phyloP scores from a whole-genome alignment of 2,113 vertebrate genomes.

The Channa argus region DNA sequence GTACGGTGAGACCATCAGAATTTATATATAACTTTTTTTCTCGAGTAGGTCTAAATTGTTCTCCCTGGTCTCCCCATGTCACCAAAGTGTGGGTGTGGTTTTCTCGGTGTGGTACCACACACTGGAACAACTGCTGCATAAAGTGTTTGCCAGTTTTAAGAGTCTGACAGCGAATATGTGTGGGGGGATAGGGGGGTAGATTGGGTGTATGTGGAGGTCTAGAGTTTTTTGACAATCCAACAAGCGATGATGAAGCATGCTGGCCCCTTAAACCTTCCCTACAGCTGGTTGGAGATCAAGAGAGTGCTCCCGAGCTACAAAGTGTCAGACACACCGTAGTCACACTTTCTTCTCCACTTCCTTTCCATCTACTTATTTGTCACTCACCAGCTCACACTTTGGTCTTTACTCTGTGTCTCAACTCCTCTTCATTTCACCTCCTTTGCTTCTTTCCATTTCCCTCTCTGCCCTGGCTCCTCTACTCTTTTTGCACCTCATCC shows the following conservation, averaged over 20 bases:
- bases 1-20: no score
- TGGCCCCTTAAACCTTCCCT: conserved; percentile 19
- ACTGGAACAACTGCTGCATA: no score
- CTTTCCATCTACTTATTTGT: conserved; percentile 34
- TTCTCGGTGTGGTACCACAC: no score
- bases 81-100: no score
- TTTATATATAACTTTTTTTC: no score
- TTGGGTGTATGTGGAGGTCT: no score
- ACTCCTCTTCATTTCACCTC: conserved; percentile 41
- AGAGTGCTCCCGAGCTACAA: conserved; percentile 4
- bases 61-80: no score
- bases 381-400: conserved; percentile 54
- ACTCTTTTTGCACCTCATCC: conserved; percentile 42
- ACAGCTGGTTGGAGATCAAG: conserved; percentile 21
- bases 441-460: conserved; percentile 3
- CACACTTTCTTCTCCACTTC: conserved; percentile 26
- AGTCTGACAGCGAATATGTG: no score
- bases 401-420: neutral
- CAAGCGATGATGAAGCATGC: conserved; percentile 1
- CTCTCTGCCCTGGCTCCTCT: conserved; percentile 8
- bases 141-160: no score
- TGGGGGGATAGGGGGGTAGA: no score
- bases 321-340: conserved; percentile 16
- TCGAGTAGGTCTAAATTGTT: no score
- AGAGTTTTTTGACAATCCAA: neutral